Base-by-base conservation (phyloP, 2,888 invertebrate species). In the Crossocerus cetratus region DNA sequence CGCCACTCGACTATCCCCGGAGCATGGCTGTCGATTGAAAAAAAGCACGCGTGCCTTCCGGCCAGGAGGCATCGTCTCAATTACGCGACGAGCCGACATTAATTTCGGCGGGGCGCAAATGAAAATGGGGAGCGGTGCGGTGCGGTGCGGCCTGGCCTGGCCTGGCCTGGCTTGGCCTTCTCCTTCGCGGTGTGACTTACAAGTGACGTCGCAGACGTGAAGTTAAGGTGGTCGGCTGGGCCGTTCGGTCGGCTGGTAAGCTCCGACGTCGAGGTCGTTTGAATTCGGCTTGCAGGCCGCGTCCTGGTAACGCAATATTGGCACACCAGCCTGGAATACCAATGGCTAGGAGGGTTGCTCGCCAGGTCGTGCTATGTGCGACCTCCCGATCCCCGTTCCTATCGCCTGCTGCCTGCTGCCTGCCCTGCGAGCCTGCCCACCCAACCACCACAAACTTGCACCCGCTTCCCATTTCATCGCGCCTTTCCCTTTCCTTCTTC, bases 301-400 rank as follows among this genome's bases (percentile, higher is more conserved):
- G 89, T 90, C 80, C 84, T 84, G 81, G 88, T 89, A 89, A 90
- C 88, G 90, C 89, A 90, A 90, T 89, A 90, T 90, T 89, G 89
- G 87, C 85, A 85, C 73, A 86, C 81, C 84, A 71, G 83, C 69
- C 68, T 77, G 83, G 90, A 90, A 90, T 90, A 90, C 86, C 87
- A 89, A 90, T 88, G 79, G 61, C 61, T 54, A 49, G 22, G 23
- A 59, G 74, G 78, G 83, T 65, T 21, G 71, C 23, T 49, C 22
- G 49, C 11, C 13, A n/a, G 59, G 55, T 16, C 16, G 23, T 53
- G 32, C 44, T 45, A 43, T 68, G 61, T 23, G 20, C 32, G 32
- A 32, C 32, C 32, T 32, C 11, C 32, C 32, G 32, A 32, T 32
- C 32, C 32, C 32, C 32, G 32, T 11, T 32, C 5, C 32, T 8